Conservation (phyloP, 2,888 invertebrate genomes). For the Actias luna region DNA sequence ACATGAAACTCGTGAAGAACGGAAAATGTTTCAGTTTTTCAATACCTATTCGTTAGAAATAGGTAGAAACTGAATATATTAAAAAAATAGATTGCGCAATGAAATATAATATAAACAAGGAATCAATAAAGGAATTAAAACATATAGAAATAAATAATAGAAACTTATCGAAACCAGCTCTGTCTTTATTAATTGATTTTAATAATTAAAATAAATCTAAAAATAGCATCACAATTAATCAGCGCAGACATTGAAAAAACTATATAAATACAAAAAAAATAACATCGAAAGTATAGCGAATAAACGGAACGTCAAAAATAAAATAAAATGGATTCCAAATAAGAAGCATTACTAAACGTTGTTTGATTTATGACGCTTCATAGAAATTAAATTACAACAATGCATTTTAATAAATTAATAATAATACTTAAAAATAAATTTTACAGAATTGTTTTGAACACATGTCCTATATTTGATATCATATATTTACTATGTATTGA, state of each 20-base stretch:
- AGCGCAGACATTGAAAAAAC: constrained; percentile 55
- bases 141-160: constrained; percentile 49
- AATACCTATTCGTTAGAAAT: background rate
- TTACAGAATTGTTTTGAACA: background rate
- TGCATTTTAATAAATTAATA: background rate
- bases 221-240: constrained; percentile 75
- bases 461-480: too few relatives aligned
- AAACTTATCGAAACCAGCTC: constrained; percentile 59
- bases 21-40: background rate
- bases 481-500: background rate
- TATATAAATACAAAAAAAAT: constrained; percentile 48
- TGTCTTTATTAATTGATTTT: constrained; percentile 74
- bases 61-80: background rate
- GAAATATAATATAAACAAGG: constrained; percentile 1
- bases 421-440: background rate
- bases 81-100: background rate
- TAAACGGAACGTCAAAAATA: constrained; percentile 49
- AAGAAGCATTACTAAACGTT: background rate
- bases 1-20: too few relatives aligned
- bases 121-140: constrained; percentile 28
- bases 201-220: constrained; percentile 71
- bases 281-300: constrained; percentile 37
- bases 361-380: background rate
- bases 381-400: background rate
- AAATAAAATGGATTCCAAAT: constrained; percentile 24